Evolutionary conservation across 2,113 vertebrate genomes (phyloP).

Genomic region (Apistogramma diplotaenia): DNA sequence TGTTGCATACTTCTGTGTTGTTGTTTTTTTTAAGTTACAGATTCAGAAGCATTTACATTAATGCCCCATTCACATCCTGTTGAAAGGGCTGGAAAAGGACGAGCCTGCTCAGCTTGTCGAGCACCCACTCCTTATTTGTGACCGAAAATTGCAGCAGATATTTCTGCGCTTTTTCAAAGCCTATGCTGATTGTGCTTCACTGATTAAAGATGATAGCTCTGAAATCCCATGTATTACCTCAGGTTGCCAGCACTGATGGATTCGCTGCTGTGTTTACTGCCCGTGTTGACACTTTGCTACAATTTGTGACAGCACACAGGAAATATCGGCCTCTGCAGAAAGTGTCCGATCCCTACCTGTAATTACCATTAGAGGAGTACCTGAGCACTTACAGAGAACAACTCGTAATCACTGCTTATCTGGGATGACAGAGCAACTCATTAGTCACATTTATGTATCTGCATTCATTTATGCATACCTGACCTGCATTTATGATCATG

Average conservation of each 20-base stretch:
- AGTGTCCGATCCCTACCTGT: background rate
- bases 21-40: background rate
- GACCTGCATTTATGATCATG: conserved; percentile 17
- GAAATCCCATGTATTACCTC: conserved; percentile 27
- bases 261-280: conserved; percentile 27
- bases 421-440: background rate
- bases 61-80: background rate
- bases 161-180: background rate
- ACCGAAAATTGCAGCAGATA: background rate
- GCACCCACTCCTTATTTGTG: background rate
- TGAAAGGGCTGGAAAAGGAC: background rate
- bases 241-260: background rate
- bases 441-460: conserved; percentile 25
- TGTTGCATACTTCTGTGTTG: background rate
- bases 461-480: conserved; percentile 16
- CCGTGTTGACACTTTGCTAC: conserved; percentile 5
- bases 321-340: conserved; percentile 7
- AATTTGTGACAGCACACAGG: conserved; percentile 26
- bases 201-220: conserved; percentile 31
- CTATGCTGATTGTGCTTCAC: conserved; percentile 1
- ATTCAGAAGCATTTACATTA: background rate
- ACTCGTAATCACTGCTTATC: conserved; percentile 12
- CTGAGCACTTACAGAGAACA: background rate
- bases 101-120: background rate
- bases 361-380: background rate